A percentile compares a stretch with the other conserved stretches of the same genome.
These are phyloP conservation scores for Gibbula magus DNA, from an alignment of 2,888 invertebrate species.

Conservation along the genomic window DNA sequence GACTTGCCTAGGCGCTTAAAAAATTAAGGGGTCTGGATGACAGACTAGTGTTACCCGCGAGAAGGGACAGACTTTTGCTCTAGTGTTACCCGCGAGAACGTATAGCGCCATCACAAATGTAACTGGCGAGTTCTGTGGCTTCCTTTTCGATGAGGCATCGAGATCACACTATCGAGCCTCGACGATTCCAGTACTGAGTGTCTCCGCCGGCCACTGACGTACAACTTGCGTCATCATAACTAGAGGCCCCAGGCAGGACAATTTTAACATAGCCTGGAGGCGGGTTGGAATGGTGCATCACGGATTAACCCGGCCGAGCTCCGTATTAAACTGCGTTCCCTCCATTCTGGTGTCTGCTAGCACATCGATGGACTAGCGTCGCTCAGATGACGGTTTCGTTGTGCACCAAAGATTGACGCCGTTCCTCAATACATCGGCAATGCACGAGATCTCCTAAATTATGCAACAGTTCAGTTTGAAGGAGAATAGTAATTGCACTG, in stretches of 20 bases:
- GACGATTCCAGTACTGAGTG: neutral
- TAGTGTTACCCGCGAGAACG: conserved; percentile 7
- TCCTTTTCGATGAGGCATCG: neutral
- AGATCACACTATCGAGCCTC: neutral
- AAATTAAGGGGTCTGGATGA: too few relatives aligned
- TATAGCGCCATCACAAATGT: neutral
- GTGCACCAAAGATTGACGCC: neutral
- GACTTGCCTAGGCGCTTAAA: too few relatives aligned
- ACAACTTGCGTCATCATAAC: conserved; percentile 10
- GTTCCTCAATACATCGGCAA: neutral
- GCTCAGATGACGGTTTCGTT: neutral
- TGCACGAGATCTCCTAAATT: too few relatives aligned
- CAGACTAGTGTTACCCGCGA: too few relatives aligned
- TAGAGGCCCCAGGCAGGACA: conserved; percentile 18
- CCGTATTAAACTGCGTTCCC: conserved; percentile 1
- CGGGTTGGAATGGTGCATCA: conserved; percentile 6
- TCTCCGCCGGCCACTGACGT: conserved; percentile 7
- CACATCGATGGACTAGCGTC: neutral
- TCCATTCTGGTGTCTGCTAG: neutral
- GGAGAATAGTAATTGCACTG: too few relatives aligned
- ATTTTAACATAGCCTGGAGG: neutral
- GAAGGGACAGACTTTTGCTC: neutral
- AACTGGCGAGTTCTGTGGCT: neutral
- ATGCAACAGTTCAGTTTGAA: too few relatives aligned
- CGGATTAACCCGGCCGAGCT: conserved; percentile 7